Conservation (phyloP, 2,797 vertebrate species). For the Sebastes baramenuke region DNA sequence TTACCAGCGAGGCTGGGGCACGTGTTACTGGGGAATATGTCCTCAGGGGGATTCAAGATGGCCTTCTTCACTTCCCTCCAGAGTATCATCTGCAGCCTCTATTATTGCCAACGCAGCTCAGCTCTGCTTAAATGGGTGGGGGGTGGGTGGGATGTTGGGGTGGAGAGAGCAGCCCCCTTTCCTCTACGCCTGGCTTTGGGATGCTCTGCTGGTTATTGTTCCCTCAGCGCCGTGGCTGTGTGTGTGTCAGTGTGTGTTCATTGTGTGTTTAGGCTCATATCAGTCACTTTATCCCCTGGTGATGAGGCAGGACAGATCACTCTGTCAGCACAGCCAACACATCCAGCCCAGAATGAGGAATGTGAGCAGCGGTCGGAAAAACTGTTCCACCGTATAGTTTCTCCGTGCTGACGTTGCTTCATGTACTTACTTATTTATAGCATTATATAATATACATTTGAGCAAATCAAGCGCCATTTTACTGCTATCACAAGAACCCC, state of each 20-base stretch:
- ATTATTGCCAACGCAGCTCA: slow-evolving; percentile 65
- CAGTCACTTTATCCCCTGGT: slow-evolving; percentile 65
- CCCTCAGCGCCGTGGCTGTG: slow-evolving; percentile 35
- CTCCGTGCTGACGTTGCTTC: slow-evolving; percentile 33
- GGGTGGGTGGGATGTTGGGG: slow-evolving; percentile 37
- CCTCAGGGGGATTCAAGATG: slow-evolving; percentile 58
- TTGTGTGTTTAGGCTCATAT: slow-evolving; percentile 67
- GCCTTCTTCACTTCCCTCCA: slow-evolving; percentile 48
- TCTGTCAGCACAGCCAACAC: slow-evolving; percentile 64
- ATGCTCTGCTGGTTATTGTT: slow-evolving; percentile 72
- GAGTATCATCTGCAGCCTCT: slow-evolving; percentile 64
- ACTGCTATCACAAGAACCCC: slow-evolving; percentile 10
- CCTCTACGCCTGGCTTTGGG: slow-evolving; percentile 56
- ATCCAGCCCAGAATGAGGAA: slow-evolving; percentile 50
- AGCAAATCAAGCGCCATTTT: slow-evolving; percentile 40
- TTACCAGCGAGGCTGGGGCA: slow-evolving; percentile 33
- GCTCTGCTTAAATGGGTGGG: slow-evolving; percentile 47
- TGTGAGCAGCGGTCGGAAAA: slow-evolving; percentile 42
- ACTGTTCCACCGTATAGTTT: slow-evolving; percentile 40
- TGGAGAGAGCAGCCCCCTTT: slow-evolving; percentile 55
- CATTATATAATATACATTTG: slow-evolving; percentile 57
- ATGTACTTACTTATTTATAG: slow-evolving; percentile 64
- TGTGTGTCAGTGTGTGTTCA: slow-evolving; percentile 20
- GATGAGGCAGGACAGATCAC: slow-evolving; percentile 69
- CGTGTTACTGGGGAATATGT: slow-evolving; percentile 43